phyloP scores from a whole-genome alignment of 2,113 vertebrate genomes.

The Lycaon pictus region DNA sequence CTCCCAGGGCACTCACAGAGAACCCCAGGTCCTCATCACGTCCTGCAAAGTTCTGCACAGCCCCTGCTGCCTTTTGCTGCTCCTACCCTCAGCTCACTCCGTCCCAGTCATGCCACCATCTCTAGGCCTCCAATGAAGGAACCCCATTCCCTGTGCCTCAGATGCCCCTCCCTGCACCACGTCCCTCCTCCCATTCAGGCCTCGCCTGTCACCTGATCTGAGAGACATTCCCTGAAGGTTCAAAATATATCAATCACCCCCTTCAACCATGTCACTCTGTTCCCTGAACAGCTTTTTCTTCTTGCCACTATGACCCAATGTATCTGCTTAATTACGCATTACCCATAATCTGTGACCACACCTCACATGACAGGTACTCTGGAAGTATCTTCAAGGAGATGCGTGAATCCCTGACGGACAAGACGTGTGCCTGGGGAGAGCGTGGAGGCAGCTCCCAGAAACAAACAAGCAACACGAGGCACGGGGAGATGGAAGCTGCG shows the following conservation, averaged over 20 bases:
- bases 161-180: not conserved
- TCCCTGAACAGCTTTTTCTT: not conserved
- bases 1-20: not conserved
- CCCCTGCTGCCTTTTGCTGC: not conserved
- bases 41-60: not conserved
- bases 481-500: not conserved
- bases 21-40: rapidly evolving
- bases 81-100: not conserved
- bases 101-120: rapidly evolving
- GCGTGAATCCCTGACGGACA: not conserved
- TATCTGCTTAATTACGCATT: too few relatives aligned
- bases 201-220: not conserved
- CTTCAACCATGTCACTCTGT: not conserved
- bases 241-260: too few relatives aligned
- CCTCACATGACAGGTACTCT: not conserved
- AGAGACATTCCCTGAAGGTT: not conserved
- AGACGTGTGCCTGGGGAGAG: not conserved
- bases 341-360: not conserved
- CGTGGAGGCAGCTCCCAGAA: not conserved
- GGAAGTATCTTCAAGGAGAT: too few relatives aligned
- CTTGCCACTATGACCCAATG: not conserved
- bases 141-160: not conserved
- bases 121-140: not conserved
- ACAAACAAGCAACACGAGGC: not conserved
- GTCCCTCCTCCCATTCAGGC: not conserved